Evolutionary conservation across 2,888 invertebrate species (phyloP).

Genomic region (Pomacea canaliculata): DNA sequence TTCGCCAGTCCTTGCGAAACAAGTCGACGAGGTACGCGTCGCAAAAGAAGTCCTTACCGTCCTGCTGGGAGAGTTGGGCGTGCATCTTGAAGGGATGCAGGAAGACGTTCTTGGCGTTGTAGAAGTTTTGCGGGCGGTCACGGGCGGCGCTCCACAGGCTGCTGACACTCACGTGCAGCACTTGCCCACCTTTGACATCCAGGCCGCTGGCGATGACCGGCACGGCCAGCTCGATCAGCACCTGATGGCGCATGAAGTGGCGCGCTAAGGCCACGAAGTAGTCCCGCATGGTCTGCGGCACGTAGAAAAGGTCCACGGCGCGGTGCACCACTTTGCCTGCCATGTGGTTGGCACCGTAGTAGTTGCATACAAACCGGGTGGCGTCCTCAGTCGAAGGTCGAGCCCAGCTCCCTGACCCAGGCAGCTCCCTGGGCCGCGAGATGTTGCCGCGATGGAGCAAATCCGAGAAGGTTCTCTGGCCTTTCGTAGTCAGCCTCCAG

Average conservation of each 20-base stretch:
- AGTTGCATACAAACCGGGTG: constrained; percentile 3
- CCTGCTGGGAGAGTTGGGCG: background rate
- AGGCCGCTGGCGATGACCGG: constrained; percentile 17
- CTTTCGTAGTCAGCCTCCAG: background rate
- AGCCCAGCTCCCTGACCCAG: background rate
- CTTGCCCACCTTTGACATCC: background rate
- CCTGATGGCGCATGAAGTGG: constrained; percentile 5
- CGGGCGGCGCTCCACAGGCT: constrained; percentile 10
- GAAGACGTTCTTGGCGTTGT: background rate
- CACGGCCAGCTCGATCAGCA: constrained; percentile 13
- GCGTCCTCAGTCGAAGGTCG: background rate
- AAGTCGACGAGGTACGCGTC: background rate
- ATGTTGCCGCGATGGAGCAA: background rate
- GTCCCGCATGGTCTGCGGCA: constrained; percentile 1
- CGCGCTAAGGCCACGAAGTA: constrained; percentile 1
- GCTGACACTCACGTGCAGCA: background rate
- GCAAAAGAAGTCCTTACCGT: background rate
- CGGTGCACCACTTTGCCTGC: constrained; percentile 4
- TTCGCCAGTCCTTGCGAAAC: background rate
- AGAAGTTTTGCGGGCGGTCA: background rate
- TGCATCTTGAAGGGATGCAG: constrained; percentile 16
- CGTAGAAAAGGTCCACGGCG: constrained; percentile 20
- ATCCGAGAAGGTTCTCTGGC: background rate
- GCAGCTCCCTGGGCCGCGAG: background rate
- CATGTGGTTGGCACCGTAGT: background rate